Evolutionary conservation across 2,797 vertebrate species (phyloP), one percentile per base, ranked within the genome.

Genomic region (Cheracebus regulus): DNA sequence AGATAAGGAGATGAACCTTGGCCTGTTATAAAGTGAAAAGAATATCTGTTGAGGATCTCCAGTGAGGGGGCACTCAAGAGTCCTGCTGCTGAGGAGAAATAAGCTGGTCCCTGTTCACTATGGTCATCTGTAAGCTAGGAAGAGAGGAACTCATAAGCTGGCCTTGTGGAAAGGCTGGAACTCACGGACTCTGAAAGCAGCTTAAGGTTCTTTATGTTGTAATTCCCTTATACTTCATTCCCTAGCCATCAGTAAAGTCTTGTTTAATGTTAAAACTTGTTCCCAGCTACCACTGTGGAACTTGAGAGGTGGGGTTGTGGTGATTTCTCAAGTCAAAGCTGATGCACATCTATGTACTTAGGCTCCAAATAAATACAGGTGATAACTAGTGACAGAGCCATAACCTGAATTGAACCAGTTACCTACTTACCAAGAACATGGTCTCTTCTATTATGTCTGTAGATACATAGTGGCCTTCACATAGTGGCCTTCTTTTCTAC

Each of bases 361-460:
- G 17, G 14, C 36, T 90, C n/a, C 55, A 14, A 30, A 41, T 88
- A 97, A 82, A 75, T 55, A 17, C 14, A 82, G 41, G 12, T 92
- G 28, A 50, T 82, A 55, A 85, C 20, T 95, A 85, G 8, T 17
- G 36, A 70, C 55, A 72, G 44, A 87, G 79, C 7, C 17, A 95
- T 83, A 93, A 93, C 36, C 36, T 55, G 24, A 78, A 91, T 19
- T 96, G 41, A 97, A 79, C 41, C 20, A 95, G n/a, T 96, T 87
- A 93, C 39, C 17, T 50, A 0, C 28, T 79, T 94, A 82, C 5
- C 13, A 80, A 81, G 76, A 94, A 72, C 36, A 46, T 78, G 19
- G 7, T 90, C 85, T 94, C n/a, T 95, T 28, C 24, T 52, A 30
- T 17, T 57, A 11, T 22, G 28, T 46, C 26, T 64, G 41, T 82